Base-by-base conservation (phyloP, 2,113 vertebrate genomes). In the Rhynchopsitta pachyrhyncha region DNA sequence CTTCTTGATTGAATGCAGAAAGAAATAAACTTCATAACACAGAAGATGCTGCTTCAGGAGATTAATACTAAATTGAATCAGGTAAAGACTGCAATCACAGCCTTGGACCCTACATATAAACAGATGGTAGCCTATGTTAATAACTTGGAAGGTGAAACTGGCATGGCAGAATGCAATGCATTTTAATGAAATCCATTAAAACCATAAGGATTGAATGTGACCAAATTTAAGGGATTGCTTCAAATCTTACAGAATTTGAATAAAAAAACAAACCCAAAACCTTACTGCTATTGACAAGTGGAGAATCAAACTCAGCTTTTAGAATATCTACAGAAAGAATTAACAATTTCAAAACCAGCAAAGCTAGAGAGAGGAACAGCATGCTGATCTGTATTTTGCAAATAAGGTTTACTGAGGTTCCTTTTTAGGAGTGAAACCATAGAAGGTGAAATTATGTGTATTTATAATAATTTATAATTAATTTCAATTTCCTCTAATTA, bases 181-280 rank as follows among this genome's bases (percentile, higher is more conserved):
- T 95, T 96, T 92, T 95, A 93, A 96, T 81, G 60, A 94, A 88
- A 37, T 82, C 93, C 75, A 67, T 90, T 92, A 82, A 94, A 93
- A 60, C 24, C 69, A 79, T 1, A 20, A 88, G 24, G 68, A 83
- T 74, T 2, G 4, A 90, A 39, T 31, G 55, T 47, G 71, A 95
- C 35, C 9, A 35, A 63, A 62, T 49, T 90, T 81, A 94, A 69
- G 35, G 52, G 13, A 19, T 76, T 74, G 41, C 37, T 88, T 53
- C 60, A 77, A 82, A 78, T 90, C 39, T 85, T 76, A 66, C 3
- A 47, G 64, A 78, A 86, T 64, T 70, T 3, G 5, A 92, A 78
- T 17, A 10, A 69, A 83, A 91, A 59, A 15, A 1, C 1, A n/a
- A 59, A 24, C 9, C 13, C 57, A 35, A n/a, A 59, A 35, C 10